These are phyloP conservation scores for Chymomyza caudatula DNA, from an alignment of 2,888 invertebrate genomes.

Conservation along the genomic window DNA sequence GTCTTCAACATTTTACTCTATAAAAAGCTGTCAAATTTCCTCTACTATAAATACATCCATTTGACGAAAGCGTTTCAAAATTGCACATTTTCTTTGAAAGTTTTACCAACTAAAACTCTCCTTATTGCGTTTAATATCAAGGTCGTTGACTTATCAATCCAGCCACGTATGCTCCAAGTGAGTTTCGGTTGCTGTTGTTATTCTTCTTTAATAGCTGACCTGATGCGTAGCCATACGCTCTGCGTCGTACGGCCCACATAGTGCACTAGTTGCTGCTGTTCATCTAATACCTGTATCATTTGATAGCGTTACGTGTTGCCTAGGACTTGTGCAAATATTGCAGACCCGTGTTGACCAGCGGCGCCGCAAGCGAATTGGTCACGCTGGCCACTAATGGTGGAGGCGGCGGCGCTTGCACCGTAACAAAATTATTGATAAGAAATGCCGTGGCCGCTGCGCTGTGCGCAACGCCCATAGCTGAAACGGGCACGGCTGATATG, in stretches of 20 bases:
- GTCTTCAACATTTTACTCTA: no score
- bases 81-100: no score
- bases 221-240: not conserved
- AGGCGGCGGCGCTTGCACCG: constrained; percentile 54
- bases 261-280: constrained; percentile 58
- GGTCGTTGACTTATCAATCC: not conserved
- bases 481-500: constrained; percentile 58
- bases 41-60: no score
- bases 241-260: not conserved
- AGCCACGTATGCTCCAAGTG: not conserved
- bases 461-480: constrained; percentile 56
- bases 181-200: constrained; percentile 25
- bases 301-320: constrained; percentile 17
- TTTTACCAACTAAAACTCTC: not conserved
- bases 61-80: no score
- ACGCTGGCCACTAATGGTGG: constrained; percentile 48
- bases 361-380: constrained; percentile 9
- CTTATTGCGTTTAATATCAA: not conserved
- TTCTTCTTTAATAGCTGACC: constrained; percentile 9
- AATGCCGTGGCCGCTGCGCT: constrained; percentile 58
- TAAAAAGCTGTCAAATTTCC: no score
- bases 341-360: constrained; percentile 53
- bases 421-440: constrained; percentile 70
- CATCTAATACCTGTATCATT: constrained; percentile 61
- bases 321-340: constrained; percentile 62